Evolutionary conservation across 2,113 vertebrate species (phyloP).

Genomic region (Ailuropoda melanoleuca): DNA sequence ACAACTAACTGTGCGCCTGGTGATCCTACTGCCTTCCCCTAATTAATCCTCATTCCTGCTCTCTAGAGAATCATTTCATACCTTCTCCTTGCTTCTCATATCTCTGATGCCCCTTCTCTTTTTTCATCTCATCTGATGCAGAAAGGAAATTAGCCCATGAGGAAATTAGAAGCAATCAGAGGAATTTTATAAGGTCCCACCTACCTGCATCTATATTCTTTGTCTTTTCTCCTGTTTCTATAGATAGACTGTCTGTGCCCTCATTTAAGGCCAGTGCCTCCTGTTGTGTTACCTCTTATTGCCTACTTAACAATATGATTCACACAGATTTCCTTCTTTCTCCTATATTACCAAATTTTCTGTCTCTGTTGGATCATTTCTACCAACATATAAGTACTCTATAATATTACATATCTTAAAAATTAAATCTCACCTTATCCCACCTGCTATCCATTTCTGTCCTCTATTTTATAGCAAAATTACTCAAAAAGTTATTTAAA

Average conservation of each 20-base stretch:
- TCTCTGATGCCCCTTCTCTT: not conserved
- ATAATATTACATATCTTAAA: not conserved
- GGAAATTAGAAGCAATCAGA: not conserved
- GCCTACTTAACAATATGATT: not conserved
- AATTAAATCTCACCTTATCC: not conserved
- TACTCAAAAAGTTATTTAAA: not conserved
- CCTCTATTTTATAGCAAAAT: not conserved
- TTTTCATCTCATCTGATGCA: not conserved
- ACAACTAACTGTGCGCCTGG: not conserved
- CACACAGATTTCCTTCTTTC: not conserved
- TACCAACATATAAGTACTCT: not conserved
- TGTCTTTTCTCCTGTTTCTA: not conserved
- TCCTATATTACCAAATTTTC: not conserved
- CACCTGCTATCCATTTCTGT: not conserved
- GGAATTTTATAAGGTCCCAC: not conserved
- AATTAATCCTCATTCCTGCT: not conserved
- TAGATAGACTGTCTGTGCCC: not conserved
- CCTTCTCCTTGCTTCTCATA: not conserved
- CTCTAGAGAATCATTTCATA: not conserved
- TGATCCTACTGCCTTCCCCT: not conserved
- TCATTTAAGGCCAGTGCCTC: not conserved
- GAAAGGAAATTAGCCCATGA: not conserved
- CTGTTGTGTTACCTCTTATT: not conserved
- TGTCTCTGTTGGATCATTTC: not conserved
- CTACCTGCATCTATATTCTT: not conserved